Base-by-base conservation (phyloP, 2,797 vertebrate genomes). In the Garrulus glandarius region DNA sequence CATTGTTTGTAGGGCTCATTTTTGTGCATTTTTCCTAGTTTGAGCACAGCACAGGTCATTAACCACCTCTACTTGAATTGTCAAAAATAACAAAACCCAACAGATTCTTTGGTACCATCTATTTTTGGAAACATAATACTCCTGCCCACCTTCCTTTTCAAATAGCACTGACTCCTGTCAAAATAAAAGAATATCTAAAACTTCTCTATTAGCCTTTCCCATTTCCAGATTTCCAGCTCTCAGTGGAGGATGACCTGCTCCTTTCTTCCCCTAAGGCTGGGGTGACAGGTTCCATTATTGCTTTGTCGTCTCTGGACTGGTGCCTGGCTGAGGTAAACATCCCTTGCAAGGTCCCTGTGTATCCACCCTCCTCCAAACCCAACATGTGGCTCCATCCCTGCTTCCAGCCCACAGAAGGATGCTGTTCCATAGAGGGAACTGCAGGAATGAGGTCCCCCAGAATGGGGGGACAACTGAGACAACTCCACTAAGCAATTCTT, bases 321-420 rank as follows among this genome's bases (percentile, higher is more conserved):
- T 69, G 36, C 57, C 49, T n/a, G 39, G 39, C 39, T 92, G 30
- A 1, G 5, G 15, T 27, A 4, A 3, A 32, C 3, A 4, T 16
- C 56, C 32, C 24, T 65, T 1, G 1, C 0, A 1, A 69, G 22
- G 12, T 36, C 1, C 1, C 9, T 39, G 15, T 0, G 0, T 24
- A 15, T 65, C 24, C 32, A 56, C 18, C 13, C n/a, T 79, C 64
- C 29, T 16, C 27, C 4, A 56, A 43, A 59, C 11, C 6, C 4
- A 81, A 22, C 0, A 0, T 2, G 5, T 0, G 0, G 16, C 61
- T 52, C 22, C 50, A 56, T 56, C 50, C 26, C 53, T 11, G 6
- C 29, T 47, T 43, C 37, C 30, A 56, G 36, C 10, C 32, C 41
- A 71, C 43, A 26, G 43, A 76, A 53, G 20, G 50, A 72, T 34